Base-by-base conservation (phyloP, 2,113 vertebrate genomes). In the Lethenteron reissneri region DNA sequence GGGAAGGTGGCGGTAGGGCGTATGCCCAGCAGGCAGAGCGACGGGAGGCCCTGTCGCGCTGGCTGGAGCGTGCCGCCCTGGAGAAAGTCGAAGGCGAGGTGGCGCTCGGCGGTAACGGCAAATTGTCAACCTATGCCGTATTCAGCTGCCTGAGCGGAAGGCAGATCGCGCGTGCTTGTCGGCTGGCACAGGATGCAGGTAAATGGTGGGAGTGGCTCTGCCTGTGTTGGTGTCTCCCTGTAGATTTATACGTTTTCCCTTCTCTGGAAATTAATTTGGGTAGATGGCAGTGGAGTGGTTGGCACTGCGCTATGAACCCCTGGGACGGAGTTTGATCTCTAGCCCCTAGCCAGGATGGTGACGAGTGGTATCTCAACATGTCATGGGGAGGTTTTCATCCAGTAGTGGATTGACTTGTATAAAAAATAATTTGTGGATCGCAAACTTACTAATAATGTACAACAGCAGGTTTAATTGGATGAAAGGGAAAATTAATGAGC, bases 141-240 rank as follows among this genome's bases (percentile, higher is more conserved):
- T 99, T 97, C 80, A 91, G 91, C 81, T 92, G 84, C 81, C 85
- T 99, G 60, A 92, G 90, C 0, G 91, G 89, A 1, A 83, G 81
- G 78, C 79, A 84, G 71, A 85, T 99, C 21, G 84, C 88, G 1
- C 83, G 90, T 74, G 94, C 94, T 4, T 99, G 94, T 73, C 82
- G 78, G 19, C 79, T 96, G 21, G 91, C 92, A 0, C 94, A 99
- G 79, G 83, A 83, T 74, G 82, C 84, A 41, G 90, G 92, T 92
- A 68, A 71, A 68, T 68, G 25, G n/a, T 11, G 14, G 10, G 13
- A 71, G 8, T 14, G 15, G 41, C 70, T 71, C 10, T 14, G 11
- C 57, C 70, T 25, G 8, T 56, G 7, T 19, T 56, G 15, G 14
- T 10, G 11, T 71, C 14, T 19, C 70, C 14, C 70, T 8, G 21